Evolutionary conservation across 2,797 vertebrate genomes (phyloP).

Genomic region (Hylomyscus alleni): DNA sequence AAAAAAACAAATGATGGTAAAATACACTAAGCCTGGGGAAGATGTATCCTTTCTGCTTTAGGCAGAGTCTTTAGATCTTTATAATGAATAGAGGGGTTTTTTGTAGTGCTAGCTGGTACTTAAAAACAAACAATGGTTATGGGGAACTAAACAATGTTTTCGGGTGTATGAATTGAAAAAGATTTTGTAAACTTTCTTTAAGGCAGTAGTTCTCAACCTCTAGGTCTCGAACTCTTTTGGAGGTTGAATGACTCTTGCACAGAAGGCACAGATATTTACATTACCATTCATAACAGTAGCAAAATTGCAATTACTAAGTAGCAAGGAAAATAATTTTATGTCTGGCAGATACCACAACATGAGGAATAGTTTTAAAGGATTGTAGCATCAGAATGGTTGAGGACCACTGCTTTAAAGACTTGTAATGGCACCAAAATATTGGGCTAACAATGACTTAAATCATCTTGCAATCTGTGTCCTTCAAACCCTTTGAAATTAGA

Average conservation of each 20-base stretch:
- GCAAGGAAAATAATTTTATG: not conserved
- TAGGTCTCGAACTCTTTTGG: not conserved
- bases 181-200: not conserved
- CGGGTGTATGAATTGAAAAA: not conserved
- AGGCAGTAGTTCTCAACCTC: not conserved
- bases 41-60: conserved; percentile 51
- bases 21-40: conserved; percentile 6
- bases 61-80: conserved; percentile 42
- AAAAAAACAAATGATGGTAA: conserved; percentile 25
- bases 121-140: conserved; percentile 21
- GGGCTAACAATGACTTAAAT: not conserved
- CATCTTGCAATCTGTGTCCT: not conserved
- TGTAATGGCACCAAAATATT: not conserved
- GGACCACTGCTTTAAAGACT: not conserved
- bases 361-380: not conserved
- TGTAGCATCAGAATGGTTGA: not conserved
- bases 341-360: not conserved
- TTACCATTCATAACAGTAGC: not conserved
- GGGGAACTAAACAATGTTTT: not conserved
- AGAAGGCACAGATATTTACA: not conserved
- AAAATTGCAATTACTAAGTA: not conserved
- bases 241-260: not conserved
- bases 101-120: not conserved
- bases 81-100: not conserved
- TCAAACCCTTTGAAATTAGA: not conserved